A percentile compares a stretch with the other conserved stretches of the same genome.
phyloP scores from a whole-genome alignment of 2,797 vertebrate species.

The Sebastolobus altivelis region DNA sequence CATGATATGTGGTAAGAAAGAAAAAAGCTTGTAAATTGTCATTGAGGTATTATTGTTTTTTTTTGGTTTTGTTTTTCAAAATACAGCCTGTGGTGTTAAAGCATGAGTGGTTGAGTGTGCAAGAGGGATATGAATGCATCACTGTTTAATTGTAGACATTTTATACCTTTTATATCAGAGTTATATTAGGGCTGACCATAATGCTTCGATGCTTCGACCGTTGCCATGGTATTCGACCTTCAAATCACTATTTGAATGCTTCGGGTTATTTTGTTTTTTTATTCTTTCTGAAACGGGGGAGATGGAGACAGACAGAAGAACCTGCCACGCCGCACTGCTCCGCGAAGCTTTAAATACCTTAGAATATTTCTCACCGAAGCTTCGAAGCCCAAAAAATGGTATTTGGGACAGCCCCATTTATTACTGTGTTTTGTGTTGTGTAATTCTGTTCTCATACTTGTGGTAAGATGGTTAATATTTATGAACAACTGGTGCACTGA shows the following conservation, averaged over 20 bases:
- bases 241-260: too few relatives aligned
- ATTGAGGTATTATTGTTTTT: not conserved
- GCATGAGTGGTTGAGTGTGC: not conserved
- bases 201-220: too few relatives aligned
- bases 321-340: too few relatives aligned
- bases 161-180: not conserved
- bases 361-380: too few relatives aligned
- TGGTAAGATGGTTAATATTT: not conserved
- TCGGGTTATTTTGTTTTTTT: too few relatives aligned
- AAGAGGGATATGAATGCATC: not conserved
- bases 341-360: too few relatives aligned
- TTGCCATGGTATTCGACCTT: too few relatives aligned
- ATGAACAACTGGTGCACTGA: not conserved
- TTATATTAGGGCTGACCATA: not conserved
- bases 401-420: too few relatives aligned
- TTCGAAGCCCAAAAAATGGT: too few relatives aligned
- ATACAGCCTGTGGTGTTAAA: not conserved
- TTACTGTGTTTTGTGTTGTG: not conserved
- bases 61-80: not conserved
- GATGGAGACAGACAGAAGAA: too few relatives aligned
- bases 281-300: too few relatives aligned
- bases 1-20: not conserved
- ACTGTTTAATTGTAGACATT: not conserved
- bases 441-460: not conserved
- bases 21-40: not conserved